A percentile compares a stretch with the other conserved stretches of the same genome.
phyloP scores from a whole-genome alignment of 2,113 vertebrate species.

The Phalacrocorax brasilianus region DNA sequence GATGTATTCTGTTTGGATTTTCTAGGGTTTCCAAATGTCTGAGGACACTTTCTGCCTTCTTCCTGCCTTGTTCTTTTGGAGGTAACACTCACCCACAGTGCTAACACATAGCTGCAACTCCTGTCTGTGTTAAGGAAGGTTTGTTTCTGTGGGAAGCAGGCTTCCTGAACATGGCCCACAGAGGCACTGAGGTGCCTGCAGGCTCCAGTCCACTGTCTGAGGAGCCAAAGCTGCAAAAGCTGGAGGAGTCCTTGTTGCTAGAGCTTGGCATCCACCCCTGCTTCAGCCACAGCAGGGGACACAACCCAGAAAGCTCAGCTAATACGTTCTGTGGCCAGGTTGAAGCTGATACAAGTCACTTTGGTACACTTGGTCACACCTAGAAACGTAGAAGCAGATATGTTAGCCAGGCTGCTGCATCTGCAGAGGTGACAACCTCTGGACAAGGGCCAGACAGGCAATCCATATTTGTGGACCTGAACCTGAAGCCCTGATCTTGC shows the following conservation, averaged over 20 bases:
- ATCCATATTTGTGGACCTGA: neutral
- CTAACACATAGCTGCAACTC: neutral
- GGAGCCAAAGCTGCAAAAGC: neutral
- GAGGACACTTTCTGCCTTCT: neutral
- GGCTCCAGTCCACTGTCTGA: neutral
- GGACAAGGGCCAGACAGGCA: neutral
- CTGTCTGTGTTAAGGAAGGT: neutral
- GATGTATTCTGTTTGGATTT: neutral
- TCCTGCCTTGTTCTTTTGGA: neutral
- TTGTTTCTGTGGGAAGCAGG: neutral
- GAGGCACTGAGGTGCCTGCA: neutral
- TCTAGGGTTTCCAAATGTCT: neutral
- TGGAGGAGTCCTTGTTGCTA: neutral
- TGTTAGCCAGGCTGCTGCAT: neutral
- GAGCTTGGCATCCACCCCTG: neutral
- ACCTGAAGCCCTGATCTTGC: neutral
- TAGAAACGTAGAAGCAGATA: neutral
- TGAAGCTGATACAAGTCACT: neutral
- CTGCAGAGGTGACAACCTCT: neutral
- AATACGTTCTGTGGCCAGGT: neutral
- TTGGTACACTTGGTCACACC: neutral
- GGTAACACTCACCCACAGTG: rapidly evolving
- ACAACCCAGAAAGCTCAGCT: neutral
- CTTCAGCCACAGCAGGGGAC: neutral
- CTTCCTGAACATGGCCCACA: neutral